These are phyloP conservation scores for Sinocyclocheilus anshuiensis DNA, from an alignment of 2,113 vertebrate genomes.

Conservation along the genomic window DNA sequence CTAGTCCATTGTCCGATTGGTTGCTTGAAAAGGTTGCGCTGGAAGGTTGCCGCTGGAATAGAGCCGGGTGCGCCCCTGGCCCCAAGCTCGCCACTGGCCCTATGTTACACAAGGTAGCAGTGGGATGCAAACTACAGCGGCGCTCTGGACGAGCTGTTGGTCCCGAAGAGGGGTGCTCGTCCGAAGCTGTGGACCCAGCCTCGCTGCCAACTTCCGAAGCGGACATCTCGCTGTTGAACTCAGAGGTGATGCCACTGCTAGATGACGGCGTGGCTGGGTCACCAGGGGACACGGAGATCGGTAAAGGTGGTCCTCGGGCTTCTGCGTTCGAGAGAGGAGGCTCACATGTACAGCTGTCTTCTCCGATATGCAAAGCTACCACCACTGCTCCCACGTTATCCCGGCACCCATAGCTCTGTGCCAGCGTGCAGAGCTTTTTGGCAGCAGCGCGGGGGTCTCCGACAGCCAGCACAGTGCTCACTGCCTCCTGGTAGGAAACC, in stretches of 20 bases:
- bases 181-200: conserved; percentile 92
- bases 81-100: conserved; percentile 60
- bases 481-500: conserved; percentile 86
- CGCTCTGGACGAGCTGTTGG: conserved; percentile 81
- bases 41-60: conserved; percentile 92
- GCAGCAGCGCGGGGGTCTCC: conserved; percentile 86
- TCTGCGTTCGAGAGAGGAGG: conserved; percentile 73
- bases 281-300: conserved; percentile 66
- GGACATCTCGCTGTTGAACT: conserved; percentile 92
- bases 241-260: conserved; percentile 87
- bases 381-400: conserved; percentile 92
- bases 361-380: conserved; percentile 83
- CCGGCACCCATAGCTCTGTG: conserved; percentile 94
- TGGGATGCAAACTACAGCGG: conserved; percentile 89
- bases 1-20: conserved; percentile 93
- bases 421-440: conserved; percentile 92
- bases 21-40: conserved; percentile 91
- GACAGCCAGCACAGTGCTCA: conserved; percentile 83
- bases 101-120: conserved; percentile 72
- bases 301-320: conserved; percentile 60
- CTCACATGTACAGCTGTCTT: conserved; percentile 91
- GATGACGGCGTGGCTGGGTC: conserved; percentile 84
- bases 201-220: conserved; percentile 96
- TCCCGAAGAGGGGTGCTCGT: conserved; percentile 83
- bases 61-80: conserved; percentile 62